Evolutionary conservation across 2,888 invertebrate genomes (phyloP), one percentile per base, ranked within the genome.

Genomic region (Plagodis pulveraria): DNA sequence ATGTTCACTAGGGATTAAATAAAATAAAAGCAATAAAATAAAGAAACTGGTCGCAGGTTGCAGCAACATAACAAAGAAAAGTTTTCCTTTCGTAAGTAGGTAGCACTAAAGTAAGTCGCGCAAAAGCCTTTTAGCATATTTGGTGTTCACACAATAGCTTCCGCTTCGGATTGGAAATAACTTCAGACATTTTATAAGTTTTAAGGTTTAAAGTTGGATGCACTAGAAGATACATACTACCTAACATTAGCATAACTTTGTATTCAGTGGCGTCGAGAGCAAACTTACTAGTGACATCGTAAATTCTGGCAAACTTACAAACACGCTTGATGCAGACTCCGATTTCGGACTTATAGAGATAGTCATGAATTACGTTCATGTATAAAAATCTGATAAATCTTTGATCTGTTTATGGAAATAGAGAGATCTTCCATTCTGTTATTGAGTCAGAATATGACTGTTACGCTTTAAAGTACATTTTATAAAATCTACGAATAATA

Each of bases 171-270:
- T 77, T 73, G 77, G 77, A 78, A 80, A 82, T 83, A 85, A 86
- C 78, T 86, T 79, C 62, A 68, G 75, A 80, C 80, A 82, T 85
- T 89, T 87, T 85, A 82, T 81, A 87, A 87, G 83, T 86, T 87
- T 85, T 85, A 86, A 86, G 84, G 81, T 84, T 77, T 81, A 66
- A 77, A 86, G 83, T 86, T 83, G 74, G 76, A 76, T 85, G 84
- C 83, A 84, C 80, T 80, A 73, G 76, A 74, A 22, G 22, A 22
- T 22, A 22, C 22, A 22, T 22, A 22, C 22, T 22, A 72, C 75
- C 60, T 61, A 52, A 49, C 78, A 91, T 91, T 90, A 86, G 81
- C 91, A 91, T 91, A 91, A 89, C 86, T 91, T 87, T 87, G 86
- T 83, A 91, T 91, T 86, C 90, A 88, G 84, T 81, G 85, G 81